Evolutionary conservation across 2,888 invertebrate species (phyloP).

Genomic region (Eristalis tenax): DNA sequence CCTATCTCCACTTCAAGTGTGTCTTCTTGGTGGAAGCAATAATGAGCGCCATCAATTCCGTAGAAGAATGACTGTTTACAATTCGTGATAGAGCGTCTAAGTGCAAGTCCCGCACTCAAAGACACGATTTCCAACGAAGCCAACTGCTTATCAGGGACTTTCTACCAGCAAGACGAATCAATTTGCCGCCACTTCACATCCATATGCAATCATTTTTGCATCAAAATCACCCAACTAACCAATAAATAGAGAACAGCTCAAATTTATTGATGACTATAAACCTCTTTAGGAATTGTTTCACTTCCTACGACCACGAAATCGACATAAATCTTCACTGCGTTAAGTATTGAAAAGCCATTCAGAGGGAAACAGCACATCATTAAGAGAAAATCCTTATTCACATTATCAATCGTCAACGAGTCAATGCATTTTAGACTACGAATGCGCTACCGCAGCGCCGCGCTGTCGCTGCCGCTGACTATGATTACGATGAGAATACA

Average conservation of each 20-base stretch:
- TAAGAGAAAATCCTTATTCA: slow-evolving; percentile 43
- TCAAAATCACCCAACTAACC: background rate
- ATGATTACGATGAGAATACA: slow-evolving; percentile 28
- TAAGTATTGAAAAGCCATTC: slow-evolving; percentile 32
- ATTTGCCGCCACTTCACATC: too few relatives aligned
- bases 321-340: background rate
- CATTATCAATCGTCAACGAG: slow-evolving; percentile 49
- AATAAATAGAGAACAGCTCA: background rate
- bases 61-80: too few relatives aligned
- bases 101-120: too few relatives aligned
- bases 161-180: too few relatives aligned
- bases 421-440: slow-evolving; percentile 37
- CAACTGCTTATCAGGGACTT: too few relatives aligned
- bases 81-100: too few relatives aligned
- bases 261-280: background rate
- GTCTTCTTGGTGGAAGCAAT: too few relatives aligned
- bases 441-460: background rate
- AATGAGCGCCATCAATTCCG: too few relatives aligned
- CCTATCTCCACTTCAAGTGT: too few relatives aligned
- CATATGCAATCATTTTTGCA: background rate
- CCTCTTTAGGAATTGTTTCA: background rate
- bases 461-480: too few relatives aligned
- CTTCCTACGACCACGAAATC: background rate
- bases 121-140: too few relatives aligned
- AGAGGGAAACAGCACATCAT: slow-evolving; percentile 31